Evolutionary conservation across 2,888 invertebrate species (phyloP).

Genomic region (Pherbina coryleti): DNA sequence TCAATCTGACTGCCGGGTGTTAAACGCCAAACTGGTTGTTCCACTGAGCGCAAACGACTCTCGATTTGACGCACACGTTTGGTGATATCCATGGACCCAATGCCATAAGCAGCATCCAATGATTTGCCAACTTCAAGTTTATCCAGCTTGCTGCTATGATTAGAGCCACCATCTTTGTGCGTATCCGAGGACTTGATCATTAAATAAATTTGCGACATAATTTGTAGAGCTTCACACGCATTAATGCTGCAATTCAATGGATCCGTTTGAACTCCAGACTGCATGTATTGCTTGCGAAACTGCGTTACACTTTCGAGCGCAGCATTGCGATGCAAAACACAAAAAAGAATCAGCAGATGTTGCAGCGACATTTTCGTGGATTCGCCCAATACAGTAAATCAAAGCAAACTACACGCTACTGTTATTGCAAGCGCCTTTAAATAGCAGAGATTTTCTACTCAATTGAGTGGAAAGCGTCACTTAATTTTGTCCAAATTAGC

Average conservation of each 20-base stretch:
- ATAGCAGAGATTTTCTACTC: not conserved
- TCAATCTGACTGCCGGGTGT: slow-evolving; percentile 70
- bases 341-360: not conserved
- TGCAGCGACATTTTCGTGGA: not conserved
- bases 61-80: slow-evolving; percentile 71
- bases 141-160: not conserved
- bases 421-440: not conserved
- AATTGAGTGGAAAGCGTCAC: slow-evolving; percentile 25
- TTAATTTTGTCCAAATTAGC: slow-evolving; percentile 12
- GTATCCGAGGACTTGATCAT: slow-evolving; percentile 46
- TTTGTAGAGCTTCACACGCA: slow-evolving; percentile 70
- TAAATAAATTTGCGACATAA: slow-evolving; percentile 63
- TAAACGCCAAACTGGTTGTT: slow-evolving; percentile 77
- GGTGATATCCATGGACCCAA: slow-evolving; percentile 49
- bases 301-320: slow-evolving; percentile 54
- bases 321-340: not conserved
- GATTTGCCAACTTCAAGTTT: not conserved
- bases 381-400: not conserved
- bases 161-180: not conserved
- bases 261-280: slow-evolving; percentile 55
- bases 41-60: slow-evolving; percentile 74
- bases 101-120: not conserved
- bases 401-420: not conserved
- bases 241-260: slow-evolving; percentile 68
- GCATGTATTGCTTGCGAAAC: slow-evolving; percentile 57